These are phyloP conservation scores for Thyatira batis DNA, from an alignment of 2,888 invertebrate genomes.

Conservation along the genomic window DNA sequence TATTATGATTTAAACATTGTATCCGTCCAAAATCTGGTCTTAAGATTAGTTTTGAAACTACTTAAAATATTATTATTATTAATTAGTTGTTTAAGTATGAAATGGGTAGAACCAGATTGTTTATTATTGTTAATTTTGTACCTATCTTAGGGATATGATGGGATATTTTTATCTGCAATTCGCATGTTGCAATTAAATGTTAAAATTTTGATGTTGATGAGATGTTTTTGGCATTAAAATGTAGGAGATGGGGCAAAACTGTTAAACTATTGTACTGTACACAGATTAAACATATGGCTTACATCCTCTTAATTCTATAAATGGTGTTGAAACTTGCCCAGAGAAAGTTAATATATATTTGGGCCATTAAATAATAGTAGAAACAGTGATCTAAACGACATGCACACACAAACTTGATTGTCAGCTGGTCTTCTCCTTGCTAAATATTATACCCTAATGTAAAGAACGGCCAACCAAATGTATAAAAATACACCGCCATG, in stretches of 20 bases:
- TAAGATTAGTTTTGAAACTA: slow-evolving; percentile 40
- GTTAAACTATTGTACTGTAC: background rate
- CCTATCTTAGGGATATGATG: slow-evolving; percentile 27
- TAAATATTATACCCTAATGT: too few species aligned
- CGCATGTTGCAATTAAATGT: slow-evolving; percentile 6
- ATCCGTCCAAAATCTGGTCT: slow-evolving; percentile 74
- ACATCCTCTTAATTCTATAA: too few species aligned
- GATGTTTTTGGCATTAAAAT: background rate
- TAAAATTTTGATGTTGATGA: background rate
- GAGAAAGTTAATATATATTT: too few species aligned
- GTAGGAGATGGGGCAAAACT: background rate
- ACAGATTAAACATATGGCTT: too few species aligned
- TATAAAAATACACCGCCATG: too few species aligned
- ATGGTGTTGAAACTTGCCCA: too few species aligned
- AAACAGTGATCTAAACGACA: too few species aligned
- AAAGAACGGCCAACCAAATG: too few species aligned
- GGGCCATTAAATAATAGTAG: too few species aligned
- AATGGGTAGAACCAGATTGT: slow-evolving; percentile 25
- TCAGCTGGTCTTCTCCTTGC: too few species aligned
- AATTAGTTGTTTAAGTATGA: slow-evolving; percentile 20
- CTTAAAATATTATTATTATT: slow-evolving; percentile 24
- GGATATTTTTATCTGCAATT: slow-evolving; percentile 29
- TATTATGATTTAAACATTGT: slow-evolving; percentile 30
- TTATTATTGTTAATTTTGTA: slow-evolving; percentile 37
- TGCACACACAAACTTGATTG: too few species aligned